Evolutionary conservation across 1,140 invertebrate species (phyloP), one percentile per base, ranked within the genome.

Genomic region (Polypedilum vanderplanki): DNA sequence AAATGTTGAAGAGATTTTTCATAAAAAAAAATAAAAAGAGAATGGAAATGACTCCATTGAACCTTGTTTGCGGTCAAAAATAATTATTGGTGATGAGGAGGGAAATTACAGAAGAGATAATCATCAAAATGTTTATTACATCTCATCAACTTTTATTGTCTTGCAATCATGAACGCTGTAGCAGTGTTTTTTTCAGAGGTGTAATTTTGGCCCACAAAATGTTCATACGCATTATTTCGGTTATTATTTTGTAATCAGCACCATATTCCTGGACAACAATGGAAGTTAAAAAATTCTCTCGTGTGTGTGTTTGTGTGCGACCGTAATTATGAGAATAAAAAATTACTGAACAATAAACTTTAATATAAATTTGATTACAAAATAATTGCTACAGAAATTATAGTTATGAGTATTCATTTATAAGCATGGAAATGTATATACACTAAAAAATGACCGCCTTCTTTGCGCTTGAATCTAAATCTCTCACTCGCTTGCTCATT

Each of bases 361-460:
- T 70, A 70, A 70, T 70, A 20, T 70, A 22, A 20, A 20, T 70
- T 70, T 70, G 65, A 70, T 70, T 70, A 22, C 20, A 70, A 70
- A 70, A 70, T 70, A 70, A 70, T 70, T 70, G 65, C 46, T 70
- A 70, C 65, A 70, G 65, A 70, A 70, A 70, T 70, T 22, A 70
- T 70, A 57, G 46, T 57, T 57, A 57, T 57, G n/a, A n/a, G n/a
- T 57, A 12, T 57, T n/a, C 46, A 57, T 57, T 57, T n/a, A 57
- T 57, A 57, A 57, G 24, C 24, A 57, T 57, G 12, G 46, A 57
- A 33, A 5, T 33, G 5, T 5, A 33, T 5, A 5, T 33, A 3
- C 24, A 33, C 15, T 12, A n/a, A 57, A 57, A 57, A 57, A 57
- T 57, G 46, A 57, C 46, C 46, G 46, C 46, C 46, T 33, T 33